These are phyloP conservation scores for Netelia virgata DNA, from an alignment of 2,888 invertebrate species.

Conservation along the genomic window DNA sequence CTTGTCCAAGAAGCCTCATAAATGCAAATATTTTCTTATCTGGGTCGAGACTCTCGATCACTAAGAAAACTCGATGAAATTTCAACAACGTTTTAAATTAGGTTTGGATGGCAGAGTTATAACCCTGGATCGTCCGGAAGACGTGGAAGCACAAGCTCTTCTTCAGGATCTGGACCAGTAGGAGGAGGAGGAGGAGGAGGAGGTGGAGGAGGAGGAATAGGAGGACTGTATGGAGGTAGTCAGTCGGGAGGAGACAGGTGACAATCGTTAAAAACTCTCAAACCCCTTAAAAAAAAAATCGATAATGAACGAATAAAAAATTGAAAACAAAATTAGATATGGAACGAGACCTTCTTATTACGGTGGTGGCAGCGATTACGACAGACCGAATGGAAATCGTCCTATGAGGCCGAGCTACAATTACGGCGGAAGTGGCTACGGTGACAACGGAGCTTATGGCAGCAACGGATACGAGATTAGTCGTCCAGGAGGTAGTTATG, in stretches of 20 bases:
- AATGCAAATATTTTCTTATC: conserved; percentile 42
- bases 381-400: conserved; percentile 67
- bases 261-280: not conserved
- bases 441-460: conserved; percentile 72
- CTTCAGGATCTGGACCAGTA: conserved; percentile 53
- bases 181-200: too few species aligned
- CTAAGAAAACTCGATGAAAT: not conserved
- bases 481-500: conserved; percentile 67
- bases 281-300: not conserved
- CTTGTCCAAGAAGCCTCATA: conserved; percentile 31
- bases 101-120: conserved; percentile 74
- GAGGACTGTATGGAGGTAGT: conserved; percentile 41
- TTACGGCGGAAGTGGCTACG: conserved; percentile 69
- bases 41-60: conserved; percentile 15
- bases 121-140: conserved; percentile 68
- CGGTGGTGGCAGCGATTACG: conserved; percentile 65
- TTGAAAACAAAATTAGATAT: conserved; percentile 67
- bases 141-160: conserved; percentile 55
- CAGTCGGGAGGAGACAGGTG: conserved; percentile 73
- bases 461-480: conserved; percentile 68
- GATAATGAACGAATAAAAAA: not conserved
- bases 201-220: too few species aligned
- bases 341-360: conserved; percentile 72
- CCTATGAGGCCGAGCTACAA: conserved; percentile 69
- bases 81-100: conserved; percentile 6